These are phyloP conservation scores for Pao palembangensis DNA, from an alignment of 2,113 vertebrate species.

Conservation along the genomic window DNA sequence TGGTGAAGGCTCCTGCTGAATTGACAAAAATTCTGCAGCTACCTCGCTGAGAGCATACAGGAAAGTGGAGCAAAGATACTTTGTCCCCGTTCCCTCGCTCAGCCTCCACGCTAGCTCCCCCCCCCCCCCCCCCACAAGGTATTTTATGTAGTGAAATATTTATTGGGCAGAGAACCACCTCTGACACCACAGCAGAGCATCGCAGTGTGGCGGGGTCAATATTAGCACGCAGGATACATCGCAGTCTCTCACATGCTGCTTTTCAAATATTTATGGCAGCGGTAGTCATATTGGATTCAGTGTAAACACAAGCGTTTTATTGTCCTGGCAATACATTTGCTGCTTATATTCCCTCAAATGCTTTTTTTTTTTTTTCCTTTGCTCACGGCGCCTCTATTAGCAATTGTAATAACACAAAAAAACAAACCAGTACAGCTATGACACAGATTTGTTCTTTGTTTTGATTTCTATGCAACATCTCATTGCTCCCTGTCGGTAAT, in stretches of 20 bases:
- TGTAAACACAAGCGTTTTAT: conserved; percentile 26
- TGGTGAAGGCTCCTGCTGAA: conserved; percentile 8
- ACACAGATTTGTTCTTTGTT: conserved; percentile 9
- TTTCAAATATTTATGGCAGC: conserved; percentile 17
- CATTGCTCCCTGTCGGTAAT: conserved; percentile 44
- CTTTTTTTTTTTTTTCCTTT: conserved; percentile 2
- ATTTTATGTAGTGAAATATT: conserved; percentile 46
- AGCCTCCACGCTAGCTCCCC: conserved; percentile 13
- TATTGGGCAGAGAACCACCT: conserved; percentile 33
- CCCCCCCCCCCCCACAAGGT: conserved; percentile 10
- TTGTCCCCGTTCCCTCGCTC: neutral
- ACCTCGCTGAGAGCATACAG: conserved; percentile 8
- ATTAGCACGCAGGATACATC: conserved; percentile 44
- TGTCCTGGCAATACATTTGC: conserved; percentile 8
- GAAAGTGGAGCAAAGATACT: conserved; percentile 10
- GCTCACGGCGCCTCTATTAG: conserved; percentile 12
- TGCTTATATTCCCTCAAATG: neutral
- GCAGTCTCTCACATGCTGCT: conserved; percentile 28
- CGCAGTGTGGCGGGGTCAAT: conserved; percentile 35
- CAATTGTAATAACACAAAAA: conserved; percentile 22
- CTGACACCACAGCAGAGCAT: conserved; percentile 18
- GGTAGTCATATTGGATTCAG: conserved; percentile 33
- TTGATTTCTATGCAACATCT: conserved; percentile 11
- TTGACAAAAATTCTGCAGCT: conserved; percentile 26
- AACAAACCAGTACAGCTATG: conserved; percentile 15